phyloP scores from a whole-genome alignment of 2,113 vertebrate species.

The Brachirus orientalis region DNA sequence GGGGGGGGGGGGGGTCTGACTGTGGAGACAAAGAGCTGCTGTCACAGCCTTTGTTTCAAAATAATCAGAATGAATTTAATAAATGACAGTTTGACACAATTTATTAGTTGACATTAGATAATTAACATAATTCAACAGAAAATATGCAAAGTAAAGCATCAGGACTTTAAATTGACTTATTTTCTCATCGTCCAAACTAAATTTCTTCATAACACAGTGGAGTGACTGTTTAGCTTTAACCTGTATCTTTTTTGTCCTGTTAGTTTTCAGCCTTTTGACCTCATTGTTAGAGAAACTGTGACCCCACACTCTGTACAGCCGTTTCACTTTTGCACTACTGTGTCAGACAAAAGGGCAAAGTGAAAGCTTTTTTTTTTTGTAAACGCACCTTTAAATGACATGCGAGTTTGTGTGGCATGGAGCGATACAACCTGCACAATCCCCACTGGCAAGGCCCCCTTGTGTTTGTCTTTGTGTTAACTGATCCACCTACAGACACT shows the following conservation, averaged over 20 bases:
- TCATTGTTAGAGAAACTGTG: not conserved
- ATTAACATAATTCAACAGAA: no score
- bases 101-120: no score
- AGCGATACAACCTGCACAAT: conserved; percentile 28
- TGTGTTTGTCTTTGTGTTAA: conserved; percentile 73
- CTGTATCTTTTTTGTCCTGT: not conserved
- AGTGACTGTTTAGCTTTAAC: conserved; percentile 1
- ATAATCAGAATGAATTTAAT: not conserved
- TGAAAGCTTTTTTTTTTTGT: conserved; percentile 40
- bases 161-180: no score
- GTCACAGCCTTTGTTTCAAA: conserved; percentile 45
- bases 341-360: conserved; percentile 36
- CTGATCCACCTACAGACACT: conserved; percentile 63
- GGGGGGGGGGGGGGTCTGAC: no score
- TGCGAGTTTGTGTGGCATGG: not conserved
- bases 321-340: conserved; percentile 13
- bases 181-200: no score
- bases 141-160: no score
- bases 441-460: conserved; percentile 47
- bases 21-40: conserved; percentile 38
- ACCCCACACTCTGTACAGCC: conserved; percentile 14
- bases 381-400: conserved; percentile 45
- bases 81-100: not conserved
- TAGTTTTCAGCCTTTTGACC: conserved; percentile 30
- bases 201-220: not conserved